Conservation (phyloP, 2,888 invertebrate species). For the Platycheirus rosarum region DNA sequence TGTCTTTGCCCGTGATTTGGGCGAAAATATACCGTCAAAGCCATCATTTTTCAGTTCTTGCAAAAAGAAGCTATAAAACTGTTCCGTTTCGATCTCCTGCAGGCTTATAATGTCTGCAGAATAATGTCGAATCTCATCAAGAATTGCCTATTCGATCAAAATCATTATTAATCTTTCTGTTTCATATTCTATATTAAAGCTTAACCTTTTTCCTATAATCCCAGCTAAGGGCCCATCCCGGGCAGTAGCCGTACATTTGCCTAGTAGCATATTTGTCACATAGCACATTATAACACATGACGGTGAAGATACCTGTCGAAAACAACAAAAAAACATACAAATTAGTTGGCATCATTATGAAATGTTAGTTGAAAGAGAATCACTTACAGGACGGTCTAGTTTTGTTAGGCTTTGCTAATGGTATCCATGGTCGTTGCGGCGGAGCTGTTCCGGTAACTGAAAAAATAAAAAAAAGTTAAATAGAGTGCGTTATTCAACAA, state of each 20-base stretch:
- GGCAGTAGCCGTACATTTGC: slow-evolving; percentile 99
- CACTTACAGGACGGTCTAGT: slow-evolving; percentile 95
- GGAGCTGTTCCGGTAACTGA: slow-evolving; percentile 94
- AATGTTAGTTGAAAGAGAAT: slow-evolving; percentile 27
- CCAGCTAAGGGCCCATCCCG: slow-evolving; percentile 99
- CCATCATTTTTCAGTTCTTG: slow-evolving; percentile 96
- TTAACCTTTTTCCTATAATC: slow-evolving; percentile 96
- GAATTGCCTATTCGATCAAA: slow-evolving; percentile 85
- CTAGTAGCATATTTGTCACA: slow-evolving; percentile 99
- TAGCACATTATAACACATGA: slow-evolving; percentile 99
- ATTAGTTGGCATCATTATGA: slow-evolving; percentile 40
- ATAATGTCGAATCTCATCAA: slow-evolving; percentile 98
- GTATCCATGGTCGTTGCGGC: slow-evolving; percentile 97
- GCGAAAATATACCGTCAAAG: slow-evolving; percentile 97
- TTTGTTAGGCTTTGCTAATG: slow-evolving; percentile 93
- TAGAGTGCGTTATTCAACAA: slow-evolving; percentile 61
- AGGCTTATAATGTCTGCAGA: slow-evolving; percentile 97
- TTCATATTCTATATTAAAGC: background rate
- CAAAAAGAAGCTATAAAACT: slow-evolving; percentile 97
- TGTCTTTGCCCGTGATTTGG: slow-evolving; percentile 98
- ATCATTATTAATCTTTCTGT: background rate
- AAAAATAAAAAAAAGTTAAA: slow-evolving; percentile 82
- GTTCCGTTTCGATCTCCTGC: slow-evolving; percentile 99
- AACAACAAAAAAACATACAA: slow-evolving; percentile 53
- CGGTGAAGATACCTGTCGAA: slow-evolving; percentile 93